A percentile compares a stretch with the other conserved stretches of the same genome.
phyloP scores from a whole-genome alignment of 2,888 invertebrate genomes.

The Dione juno region DNA sequence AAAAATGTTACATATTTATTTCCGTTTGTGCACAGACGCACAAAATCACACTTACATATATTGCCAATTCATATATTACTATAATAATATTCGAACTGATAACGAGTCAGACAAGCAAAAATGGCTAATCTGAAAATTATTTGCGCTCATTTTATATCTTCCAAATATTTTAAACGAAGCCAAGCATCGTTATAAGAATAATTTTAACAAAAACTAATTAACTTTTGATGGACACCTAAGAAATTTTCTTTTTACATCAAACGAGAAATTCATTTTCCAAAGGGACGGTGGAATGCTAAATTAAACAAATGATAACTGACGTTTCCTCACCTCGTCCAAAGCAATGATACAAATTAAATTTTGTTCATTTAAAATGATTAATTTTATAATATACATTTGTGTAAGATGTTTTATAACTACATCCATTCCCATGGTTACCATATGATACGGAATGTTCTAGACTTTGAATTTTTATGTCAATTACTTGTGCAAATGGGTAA shows the following conservation, averaged over 20 bases:
- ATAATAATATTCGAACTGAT: too few species aligned
- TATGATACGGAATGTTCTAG: too few species aligned
- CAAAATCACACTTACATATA: too few species aligned
- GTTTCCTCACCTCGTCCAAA: constrained; percentile 27
- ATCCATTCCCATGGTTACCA: too few species aligned
- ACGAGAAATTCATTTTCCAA: constrained; percentile 24
- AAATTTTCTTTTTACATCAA: constrained; percentile 32
- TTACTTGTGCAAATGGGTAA: too few species aligned
- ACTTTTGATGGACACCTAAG: constrained; percentile 32
- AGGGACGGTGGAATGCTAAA: constrained; percentile 27
- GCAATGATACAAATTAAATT: constrained; percentile 20
- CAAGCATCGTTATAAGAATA: not conserved
- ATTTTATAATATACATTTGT: not conserved
- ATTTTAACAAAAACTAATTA: constrained; percentile 27
- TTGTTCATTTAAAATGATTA: not conserved
- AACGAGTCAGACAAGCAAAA: not conserved
- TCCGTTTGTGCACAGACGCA: too few species aligned
- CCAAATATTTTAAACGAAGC: not conserved
- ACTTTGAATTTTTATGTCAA: too few species aligned
- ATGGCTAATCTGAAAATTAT: not conserved
- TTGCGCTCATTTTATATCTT: not conserved
- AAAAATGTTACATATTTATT: too few species aligned
- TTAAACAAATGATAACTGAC: constrained; percentile 34
- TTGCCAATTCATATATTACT: too few species aligned
- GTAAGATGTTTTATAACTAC: too few species aligned